phyloP scores from a whole-genome alignment of 2,797 vertebrate species.

The Rhabdomys pumilio region DNA sequence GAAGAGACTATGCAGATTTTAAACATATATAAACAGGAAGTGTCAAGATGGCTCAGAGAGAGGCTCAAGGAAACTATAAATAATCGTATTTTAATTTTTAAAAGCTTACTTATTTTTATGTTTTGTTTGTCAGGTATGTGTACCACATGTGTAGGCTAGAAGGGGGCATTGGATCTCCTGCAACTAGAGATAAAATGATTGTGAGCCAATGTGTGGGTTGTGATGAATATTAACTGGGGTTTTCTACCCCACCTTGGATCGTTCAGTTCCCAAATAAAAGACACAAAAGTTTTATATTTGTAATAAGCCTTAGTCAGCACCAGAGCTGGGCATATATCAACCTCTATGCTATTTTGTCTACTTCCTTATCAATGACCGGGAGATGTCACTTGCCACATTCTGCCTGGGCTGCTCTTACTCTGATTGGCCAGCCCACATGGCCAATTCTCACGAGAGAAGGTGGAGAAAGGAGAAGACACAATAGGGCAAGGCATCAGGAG shows the following conservation, averaged over 20 bases:
- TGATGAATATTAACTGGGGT: background rate
- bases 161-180: background rate
- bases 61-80: background rate
- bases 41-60: background rate
- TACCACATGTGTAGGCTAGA: background rate
- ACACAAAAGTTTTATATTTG: too few relatives aligned
- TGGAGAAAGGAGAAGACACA: too few relatives aligned
- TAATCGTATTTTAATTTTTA: background rate
- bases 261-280: too few relatives aligned
- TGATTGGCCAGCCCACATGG: too few relatives aligned
- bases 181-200: background rate
- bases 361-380: too few relatives aligned
- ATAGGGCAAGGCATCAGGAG: too few relatives aligned
- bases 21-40: background rate
- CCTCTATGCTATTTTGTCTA: too few relatives aligned
- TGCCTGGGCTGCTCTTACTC: too few relatives aligned
- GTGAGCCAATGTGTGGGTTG: background rate
- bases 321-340: too few relatives aligned
- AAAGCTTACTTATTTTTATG: background rate
- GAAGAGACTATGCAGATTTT: slow-evolving; percentile 20
- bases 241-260: background rate
- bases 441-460: too few relatives aligned
- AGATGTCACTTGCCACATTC: too few relatives aligned
- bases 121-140: background rate
- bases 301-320: too few relatives aligned